phyloP scores from a whole-genome alignment of 2,113 vertebrate genomes.

The Cavia porcellus region DNA sequence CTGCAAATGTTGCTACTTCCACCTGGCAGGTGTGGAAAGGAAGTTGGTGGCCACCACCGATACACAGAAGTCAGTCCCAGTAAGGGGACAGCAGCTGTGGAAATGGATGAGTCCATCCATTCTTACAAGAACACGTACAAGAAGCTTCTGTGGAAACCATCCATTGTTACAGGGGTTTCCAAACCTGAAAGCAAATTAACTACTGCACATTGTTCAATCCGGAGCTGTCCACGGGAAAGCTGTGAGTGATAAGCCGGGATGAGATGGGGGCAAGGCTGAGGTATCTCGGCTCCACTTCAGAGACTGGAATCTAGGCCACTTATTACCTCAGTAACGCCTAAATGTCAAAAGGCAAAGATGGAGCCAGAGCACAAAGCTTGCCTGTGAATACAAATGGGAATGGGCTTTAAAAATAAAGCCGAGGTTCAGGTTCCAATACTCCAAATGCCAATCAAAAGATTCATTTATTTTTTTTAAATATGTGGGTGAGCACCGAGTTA shows the following conservation, averaged over 20 bases:
- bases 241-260: constrained; percentile 47
- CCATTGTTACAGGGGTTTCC: constrained; percentile 64
- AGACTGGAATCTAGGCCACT: constrained; percentile 75
- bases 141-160: constrained; percentile 57
- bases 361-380: constrained; percentile 78
- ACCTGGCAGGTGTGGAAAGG: not conserved
- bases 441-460: constrained; percentile 84
- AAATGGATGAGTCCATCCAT: constrained; percentile 16
- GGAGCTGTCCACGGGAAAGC: constrained; percentile 59
- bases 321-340: constrained; percentile 81
- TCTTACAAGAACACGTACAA: not conserved
- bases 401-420: constrained; percentile 82
- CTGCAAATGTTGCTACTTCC: not conserved
- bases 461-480: constrained; percentile 83
- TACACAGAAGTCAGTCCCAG: not conserved
- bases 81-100: not conserved
- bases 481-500: constrained; percentile 71
- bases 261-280: constrained; percentile 37
- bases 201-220: constrained; percentile 61
- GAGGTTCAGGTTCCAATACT: constrained; percentile 83
- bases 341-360: constrained; percentile 81
- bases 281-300: constrained; percentile 71
- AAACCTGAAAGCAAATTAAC: constrained; percentile 69
- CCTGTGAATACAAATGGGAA: constrained; percentile 82
- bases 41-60: not conserved